These are phyloP conservation scores for Palythoa grandiflora DNA, from an alignment of 92 coral and sea anemone species.

Conservation along the genomic window DNA sequence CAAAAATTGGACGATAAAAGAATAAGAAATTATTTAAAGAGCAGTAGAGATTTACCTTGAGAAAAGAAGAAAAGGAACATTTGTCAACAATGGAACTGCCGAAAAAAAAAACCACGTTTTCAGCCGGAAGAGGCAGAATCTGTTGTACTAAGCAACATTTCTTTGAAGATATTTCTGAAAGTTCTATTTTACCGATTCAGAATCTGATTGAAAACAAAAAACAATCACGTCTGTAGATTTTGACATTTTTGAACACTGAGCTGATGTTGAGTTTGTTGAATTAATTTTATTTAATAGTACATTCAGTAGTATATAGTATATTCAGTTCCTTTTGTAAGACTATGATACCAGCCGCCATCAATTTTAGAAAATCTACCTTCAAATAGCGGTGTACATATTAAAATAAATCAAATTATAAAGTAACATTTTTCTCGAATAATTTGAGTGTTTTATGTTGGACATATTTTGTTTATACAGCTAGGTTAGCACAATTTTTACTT, in stretches of 20 bases:
- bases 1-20: conserved; percentile 9
- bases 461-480: no score
- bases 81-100: conserved; percentile 1
- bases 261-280: conserved; percentile 25
- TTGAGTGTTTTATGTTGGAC: no score
- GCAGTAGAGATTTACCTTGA: conserved; percentile 18
- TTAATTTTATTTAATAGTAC: conserved; percentile 23
- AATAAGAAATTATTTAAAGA: conserved; percentile 12
- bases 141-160: background rate
- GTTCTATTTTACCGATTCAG: conserved; percentile 22
- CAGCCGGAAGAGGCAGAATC: conserved; percentile 2
- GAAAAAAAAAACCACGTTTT: background rate
- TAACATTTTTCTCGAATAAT: no score
- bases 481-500: no score
- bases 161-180: conserved; percentile 30
- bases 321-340: conserved; percentile 23
- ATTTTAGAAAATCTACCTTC: conserved; percentile 19
- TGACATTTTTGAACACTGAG: conserved; percentile 28
- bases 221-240: conserved; percentile 25
- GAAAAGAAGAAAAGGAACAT: conserved; percentile 14
- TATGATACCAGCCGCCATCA: background rate
- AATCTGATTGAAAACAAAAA: conserved; percentile 26
- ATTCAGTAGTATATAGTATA: no score
- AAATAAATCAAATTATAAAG: conserved; percentile 10
- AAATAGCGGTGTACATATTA: conserved; percentile 14